These are phyloP conservation scores for Xanthia togata DNA, from an alignment of 2,888 invertebrate species.

Conservation along the genomic window DNA sequence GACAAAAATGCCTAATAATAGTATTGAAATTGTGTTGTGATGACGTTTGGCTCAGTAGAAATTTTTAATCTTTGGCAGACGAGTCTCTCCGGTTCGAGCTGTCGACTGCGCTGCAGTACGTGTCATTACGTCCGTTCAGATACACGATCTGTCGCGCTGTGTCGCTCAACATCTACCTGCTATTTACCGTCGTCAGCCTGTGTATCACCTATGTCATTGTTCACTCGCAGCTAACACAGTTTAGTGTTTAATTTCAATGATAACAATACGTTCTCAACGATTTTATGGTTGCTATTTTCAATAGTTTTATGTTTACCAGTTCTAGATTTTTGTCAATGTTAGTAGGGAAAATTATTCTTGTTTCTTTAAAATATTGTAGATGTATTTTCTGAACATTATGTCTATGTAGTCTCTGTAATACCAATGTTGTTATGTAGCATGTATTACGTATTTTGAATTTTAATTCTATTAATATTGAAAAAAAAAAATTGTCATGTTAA, in stretches of 20 bases:
- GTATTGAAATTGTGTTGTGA: background rate
- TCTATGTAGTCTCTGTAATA: no score
- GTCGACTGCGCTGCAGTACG: conserved; percentile 42
- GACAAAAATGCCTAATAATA: no score
- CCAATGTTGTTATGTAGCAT: background rate
- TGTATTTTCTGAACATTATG: background rate
- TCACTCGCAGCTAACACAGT: conserved; percentile 4
- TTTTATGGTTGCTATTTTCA: background rate
- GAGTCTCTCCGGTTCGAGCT: conserved; percentile 49
- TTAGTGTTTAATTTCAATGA: background rate
- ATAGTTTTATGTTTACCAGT: background rate
- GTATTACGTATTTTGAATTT: background rate
- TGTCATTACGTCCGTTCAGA: conserved; percentile 53
- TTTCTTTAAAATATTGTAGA: background rate
- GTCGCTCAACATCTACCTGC: conserved; percentile 37
- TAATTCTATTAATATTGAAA: background rate
- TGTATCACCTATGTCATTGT: conserved; percentile 34
- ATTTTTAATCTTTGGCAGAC: conserved; percentile 40
- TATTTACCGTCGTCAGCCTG: conserved; percentile 23
- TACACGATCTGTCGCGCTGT: conserved; percentile 39
- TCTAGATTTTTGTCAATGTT: background rate
- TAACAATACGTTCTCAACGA: background rate
- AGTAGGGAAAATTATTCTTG: background rate
- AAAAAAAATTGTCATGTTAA: background rate
- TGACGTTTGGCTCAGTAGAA: background rate